Conservation (phyloP, 1,140 invertebrate species). For the Euglossa dilemma region DNA sequence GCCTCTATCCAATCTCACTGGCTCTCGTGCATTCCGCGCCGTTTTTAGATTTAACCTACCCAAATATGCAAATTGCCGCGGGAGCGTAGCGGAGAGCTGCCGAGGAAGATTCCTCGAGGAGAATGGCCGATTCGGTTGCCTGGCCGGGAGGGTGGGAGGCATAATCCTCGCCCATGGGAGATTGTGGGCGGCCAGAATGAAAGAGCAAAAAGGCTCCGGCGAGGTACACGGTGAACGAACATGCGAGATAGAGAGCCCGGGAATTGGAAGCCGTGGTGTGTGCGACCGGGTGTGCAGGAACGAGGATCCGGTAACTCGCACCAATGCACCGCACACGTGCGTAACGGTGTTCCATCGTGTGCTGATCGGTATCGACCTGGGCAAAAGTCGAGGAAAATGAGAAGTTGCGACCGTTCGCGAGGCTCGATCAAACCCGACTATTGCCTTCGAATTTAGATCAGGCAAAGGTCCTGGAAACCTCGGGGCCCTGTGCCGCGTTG, state of each 20-base stretch:
- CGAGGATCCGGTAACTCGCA: constrained; percentile 26
- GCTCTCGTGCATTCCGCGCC: constrained; percentile 64
- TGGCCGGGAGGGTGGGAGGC: constrained; percentile 58
- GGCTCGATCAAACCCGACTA: background rate
- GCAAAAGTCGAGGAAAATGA: constrained; percentile 3
- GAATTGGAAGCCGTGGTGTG: background rate
- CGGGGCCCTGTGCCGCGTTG: background rate
- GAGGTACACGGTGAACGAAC: constrained; percentile 18
- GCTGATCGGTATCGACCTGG: constrained; percentile 49
- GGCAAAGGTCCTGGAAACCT: background rate
- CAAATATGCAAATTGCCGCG: constrained; percentile 80
- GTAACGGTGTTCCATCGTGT: background rate
- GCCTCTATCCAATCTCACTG: constrained; percentile 68
- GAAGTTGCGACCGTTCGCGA: background rate
- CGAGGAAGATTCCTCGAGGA: constrained; percentile 64
- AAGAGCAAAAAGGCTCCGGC: constrained; percentile 71
- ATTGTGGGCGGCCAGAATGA: constrained; percentile 78
- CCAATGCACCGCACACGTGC: constrained; percentile 45
- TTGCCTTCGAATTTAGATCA: background rate
- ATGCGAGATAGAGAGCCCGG: constrained; percentile 5
- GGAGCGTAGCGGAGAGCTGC: constrained; percentile 57
- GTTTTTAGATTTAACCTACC: constrained; percentile 73
- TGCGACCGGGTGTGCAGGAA: background rate
- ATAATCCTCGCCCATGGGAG: constrained; percentile 80
- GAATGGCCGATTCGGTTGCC: constrained; percentile 63